Evolutionary conservation across 2,113 vertebrate species (phyloP), one percentile per base, ranked within the genome.

Genomic region (Prinia subflava): DNA sequence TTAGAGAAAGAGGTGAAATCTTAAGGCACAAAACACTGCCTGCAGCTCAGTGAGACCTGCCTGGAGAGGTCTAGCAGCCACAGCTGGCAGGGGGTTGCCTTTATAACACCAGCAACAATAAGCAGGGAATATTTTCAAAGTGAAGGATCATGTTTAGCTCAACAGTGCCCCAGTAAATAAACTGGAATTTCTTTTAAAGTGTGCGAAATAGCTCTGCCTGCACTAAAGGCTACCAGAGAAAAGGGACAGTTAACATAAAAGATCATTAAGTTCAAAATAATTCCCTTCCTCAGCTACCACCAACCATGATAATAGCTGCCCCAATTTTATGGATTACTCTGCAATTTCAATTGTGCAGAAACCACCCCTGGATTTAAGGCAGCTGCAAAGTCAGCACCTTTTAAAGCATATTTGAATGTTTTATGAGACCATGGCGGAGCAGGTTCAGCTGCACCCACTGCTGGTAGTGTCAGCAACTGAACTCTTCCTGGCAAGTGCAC

Each of bases 381-480:
- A 35, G 56, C 78, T 90, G 71, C 64, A 30, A 86, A 86, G 52
- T 83, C 90, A 80, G 83, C 46, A 31, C 55, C 35, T 56, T 70
- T 89, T 42, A 46, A 53, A 91, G 35, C 13, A 52, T 33, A 42
- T 77, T 92, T 91, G 39, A 86, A 90, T 89, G 47, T 80, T 91
- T 96, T 71, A 89, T 76, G 44, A 94, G 57, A 75, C 42, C 37
- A 49, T 4, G 23, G 90, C 1, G 21, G 86, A 94, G 88, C 88
- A 90, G 80, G 92, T 94, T 95, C 88, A 95, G 89, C 76, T 93
- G 94, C 91, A 95, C 77, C 70, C 87, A 84, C 84, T 93, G 82
- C 84, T 94, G 89, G 88, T 63, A 80, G 56, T 87, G 91, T 87
- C 83, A 92, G 87, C 57, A 85, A 71, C 55, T 44, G 17, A 89